Evolutionary conservation across 2,888 invertebrate genomes (phyloP).

Genomic region (Rotaria sp.): DNA sequence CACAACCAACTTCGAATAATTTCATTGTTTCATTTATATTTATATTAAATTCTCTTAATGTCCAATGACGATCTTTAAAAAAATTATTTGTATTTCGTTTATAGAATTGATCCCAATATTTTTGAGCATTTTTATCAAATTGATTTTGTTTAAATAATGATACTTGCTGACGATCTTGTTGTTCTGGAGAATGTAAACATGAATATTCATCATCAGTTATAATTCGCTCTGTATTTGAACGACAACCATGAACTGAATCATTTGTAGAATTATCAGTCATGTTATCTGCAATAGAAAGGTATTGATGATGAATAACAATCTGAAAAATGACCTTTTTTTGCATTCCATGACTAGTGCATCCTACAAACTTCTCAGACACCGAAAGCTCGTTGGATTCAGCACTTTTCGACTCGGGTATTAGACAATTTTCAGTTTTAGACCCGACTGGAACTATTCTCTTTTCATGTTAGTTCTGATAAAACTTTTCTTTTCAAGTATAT

Average conservation of each 20-base stretch:
- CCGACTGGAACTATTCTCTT: no score
- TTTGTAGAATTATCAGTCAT: not conserved
- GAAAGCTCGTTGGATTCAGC: no score
- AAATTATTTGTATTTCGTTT: conserved; percentile 85
- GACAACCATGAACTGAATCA: not conserved
- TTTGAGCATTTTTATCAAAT: conserved; percentile 73
- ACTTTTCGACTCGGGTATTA: no score
- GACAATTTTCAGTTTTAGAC: no score
- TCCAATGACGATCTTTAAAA: conserved; percentile 93
- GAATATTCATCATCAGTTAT: not conserved
- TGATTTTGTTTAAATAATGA: conserved; percentile 69
- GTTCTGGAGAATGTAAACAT: not conserved
- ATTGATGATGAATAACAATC: no score
- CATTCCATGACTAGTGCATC: no score
- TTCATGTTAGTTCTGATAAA: no score
- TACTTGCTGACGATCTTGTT: conserved; percentile 53
- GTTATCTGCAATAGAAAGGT: not conserved
- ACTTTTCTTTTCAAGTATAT: no score
- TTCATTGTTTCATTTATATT: conserved; percentile 52
- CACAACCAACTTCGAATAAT: conserved; percentile 39
- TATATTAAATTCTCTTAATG: conserved; percentile 82
- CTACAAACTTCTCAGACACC: no score
- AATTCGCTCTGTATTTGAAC: not conserved
- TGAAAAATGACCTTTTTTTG: no score
- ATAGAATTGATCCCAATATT: conserved; percentile 92